Evolutionary conservation across 2,888 invertebrate genomes (phyloP).

Genomic region (Heliothis peltigera): DNA sequence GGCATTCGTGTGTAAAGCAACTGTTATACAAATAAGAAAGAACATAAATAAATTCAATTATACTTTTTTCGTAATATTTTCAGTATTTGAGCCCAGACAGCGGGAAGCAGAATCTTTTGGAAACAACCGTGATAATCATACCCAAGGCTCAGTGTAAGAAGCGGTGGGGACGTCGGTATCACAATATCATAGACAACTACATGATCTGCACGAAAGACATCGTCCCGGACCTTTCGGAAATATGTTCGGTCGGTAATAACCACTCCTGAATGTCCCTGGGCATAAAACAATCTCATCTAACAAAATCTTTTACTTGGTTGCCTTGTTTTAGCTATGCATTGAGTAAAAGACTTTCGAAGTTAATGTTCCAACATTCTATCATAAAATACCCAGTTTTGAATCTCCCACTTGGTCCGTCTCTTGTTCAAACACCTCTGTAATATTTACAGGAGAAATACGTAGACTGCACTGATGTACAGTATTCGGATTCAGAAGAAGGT

Average conservation of each 20-base stretch:
- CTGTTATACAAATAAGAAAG: too few relatives aligned
- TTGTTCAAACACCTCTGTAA: not conserved
- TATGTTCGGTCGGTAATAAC: conserved; percentile 69
- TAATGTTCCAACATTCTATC: too few relatives aligned
- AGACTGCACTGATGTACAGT: conserved; percentile 76
- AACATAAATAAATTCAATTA: too few relatives aligned
- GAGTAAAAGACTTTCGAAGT: too few relatives aligned
- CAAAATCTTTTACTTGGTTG: too few relatives aligned
- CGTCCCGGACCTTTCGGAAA: conserved; percentile 68
- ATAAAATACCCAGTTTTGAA: too few relatives aligned
- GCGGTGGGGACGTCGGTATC: conserved; percentile 75
- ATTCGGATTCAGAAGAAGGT: conserved; percentile 63
- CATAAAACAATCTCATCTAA: too few relatives aligned
- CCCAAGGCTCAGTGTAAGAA: conserved; percentile 69
- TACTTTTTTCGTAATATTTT: not conserved
- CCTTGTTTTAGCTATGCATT: too few relatives aligned
- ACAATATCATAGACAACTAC: conserved; percentile 79
- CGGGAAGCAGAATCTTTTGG: conserved; percentile 63
- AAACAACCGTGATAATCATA: conserved; percentile 66
- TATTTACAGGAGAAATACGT: conserved; percentile 77
- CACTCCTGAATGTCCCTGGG: too few relatives aligned
- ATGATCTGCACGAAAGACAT: conserved; percentile 77
- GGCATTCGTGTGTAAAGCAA: too few relatives aligned
- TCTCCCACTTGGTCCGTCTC: too few relatives aligned
- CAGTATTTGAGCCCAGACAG: conserved; percentile 36